Base-by-base conservation (phyloP, 2,113 vertebrate species). In the Ailuropoda melanoleuca region DNA sequence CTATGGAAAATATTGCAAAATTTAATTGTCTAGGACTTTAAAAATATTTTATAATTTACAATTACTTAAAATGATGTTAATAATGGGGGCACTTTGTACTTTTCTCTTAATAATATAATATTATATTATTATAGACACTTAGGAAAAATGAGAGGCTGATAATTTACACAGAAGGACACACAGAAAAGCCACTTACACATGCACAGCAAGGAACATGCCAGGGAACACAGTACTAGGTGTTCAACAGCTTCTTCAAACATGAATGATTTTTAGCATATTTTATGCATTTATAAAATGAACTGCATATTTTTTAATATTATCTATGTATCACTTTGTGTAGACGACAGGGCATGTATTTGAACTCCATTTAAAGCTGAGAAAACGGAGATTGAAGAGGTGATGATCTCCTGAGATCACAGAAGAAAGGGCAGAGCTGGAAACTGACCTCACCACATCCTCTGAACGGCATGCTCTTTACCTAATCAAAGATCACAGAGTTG, bases 1-100 rank as follows among this genome's bases (percentile, higher is more conserved):
- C 53, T 95, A 78, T 50, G 53, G 23, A 37, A 90, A 94, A 80
- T 39, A 95, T 19, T 84, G 2, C 2, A 90, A 92, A 78, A 88
- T 90, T 64, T 92, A 87, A 95, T 81, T 92, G 26, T 26, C 39
- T 90, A 78, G 55, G 78, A 58, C 8, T 50, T 80, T 83, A 50
- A 96, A 97, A 97, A 78, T 88, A 95, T 62, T 77, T 82, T 68
- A 75, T 83, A 72, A 74, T 64, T 66, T 55, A 62, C 70, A 84
- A 93, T 84, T 93, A 92, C 19, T 90, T 92, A 60, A 94, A 83
- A 68, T 92, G 75, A 46, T 53, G 11, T n/a, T 81, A 82, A 75
- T 81, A 85, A 62, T 56, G 58, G 48, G 46, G 3, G 18, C 1
- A 87, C 2, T 39, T 82, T 78, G 23, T 90, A 17, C 6, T 84